These are phyloP conservation scores for Leptinotarsa tumamoca DNA, from an alignment of 2,888 invertebrate species.

Conservation along the genomic window DNA sequence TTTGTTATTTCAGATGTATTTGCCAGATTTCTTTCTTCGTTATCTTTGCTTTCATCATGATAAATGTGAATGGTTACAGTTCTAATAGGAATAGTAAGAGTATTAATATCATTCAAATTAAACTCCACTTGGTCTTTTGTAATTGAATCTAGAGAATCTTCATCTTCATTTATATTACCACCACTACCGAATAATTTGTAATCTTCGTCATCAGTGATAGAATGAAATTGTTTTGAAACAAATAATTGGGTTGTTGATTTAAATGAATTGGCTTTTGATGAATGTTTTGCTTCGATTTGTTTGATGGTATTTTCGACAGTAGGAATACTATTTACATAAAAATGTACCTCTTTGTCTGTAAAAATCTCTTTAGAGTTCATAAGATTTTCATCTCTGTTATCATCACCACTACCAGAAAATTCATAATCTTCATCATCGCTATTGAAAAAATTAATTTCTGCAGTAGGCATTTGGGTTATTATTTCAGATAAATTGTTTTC, in stretches of 20 bases:
- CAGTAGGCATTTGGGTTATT: not conserved
- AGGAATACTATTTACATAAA: no score
- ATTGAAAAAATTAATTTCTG: not conserved
- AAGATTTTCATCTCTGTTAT: no score
- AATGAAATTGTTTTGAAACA: not conserved
- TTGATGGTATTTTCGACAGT: not conserved
- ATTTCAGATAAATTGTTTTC: not conserved
- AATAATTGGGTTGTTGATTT: not conserved
- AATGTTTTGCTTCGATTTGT: not conserved
- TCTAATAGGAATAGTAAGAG: not conserved
- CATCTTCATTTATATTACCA: not conserved
- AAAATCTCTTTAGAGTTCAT: no score
- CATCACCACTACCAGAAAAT: not conserved
- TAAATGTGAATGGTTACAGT: not conserved
- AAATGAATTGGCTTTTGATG: not conserved
- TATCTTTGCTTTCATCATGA: not conserved
- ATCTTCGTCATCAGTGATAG: slow-evolving; percentile 7
- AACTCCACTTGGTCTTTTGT: not conserved
- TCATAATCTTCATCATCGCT: slow-evolving; percentile 1
- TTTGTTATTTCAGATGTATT: not conserved
- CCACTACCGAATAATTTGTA: slow-evolving; percentile 18
- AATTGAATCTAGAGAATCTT: not conserved
- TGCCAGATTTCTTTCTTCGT: not conserved
- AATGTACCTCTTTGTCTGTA: no score
- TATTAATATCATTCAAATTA: not conserved